These are phyloP conservation scores for Sebastes iracundus DNA, from an alignment of 2,797 vertebrate genomes.

Conservation along the genomic window DNA sequence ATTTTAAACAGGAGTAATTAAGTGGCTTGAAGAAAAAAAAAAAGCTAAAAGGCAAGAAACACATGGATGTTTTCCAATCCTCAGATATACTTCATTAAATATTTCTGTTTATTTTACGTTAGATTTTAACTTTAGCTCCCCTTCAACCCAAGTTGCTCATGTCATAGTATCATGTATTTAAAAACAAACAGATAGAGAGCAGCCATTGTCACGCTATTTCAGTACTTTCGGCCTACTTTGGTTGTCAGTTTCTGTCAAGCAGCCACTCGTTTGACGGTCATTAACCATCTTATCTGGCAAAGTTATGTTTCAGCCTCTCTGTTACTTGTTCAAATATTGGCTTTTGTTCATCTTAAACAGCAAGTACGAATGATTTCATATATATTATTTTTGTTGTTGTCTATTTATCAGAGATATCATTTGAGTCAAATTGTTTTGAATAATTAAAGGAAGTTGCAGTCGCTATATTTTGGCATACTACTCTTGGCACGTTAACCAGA, in stretches of 20 bases:
- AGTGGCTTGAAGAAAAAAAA: neutral
- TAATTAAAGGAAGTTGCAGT: too few species aligned
- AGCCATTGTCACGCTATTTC: neutral
- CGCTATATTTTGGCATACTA: too few species aligned
- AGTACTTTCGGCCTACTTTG: neutral
- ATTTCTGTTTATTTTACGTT: neutral
- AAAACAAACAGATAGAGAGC: neutral
- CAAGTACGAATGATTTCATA: neutral
- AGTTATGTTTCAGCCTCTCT: neutral
- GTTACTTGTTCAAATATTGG: slow-evolving; percentile 11
- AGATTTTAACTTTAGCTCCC: neutral
- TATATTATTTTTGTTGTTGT: neutral
- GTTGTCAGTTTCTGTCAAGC: slow-evolving; percentile 12
- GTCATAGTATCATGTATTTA: neutral
- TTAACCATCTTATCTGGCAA: slow-evolving; percentile 25
- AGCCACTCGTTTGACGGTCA: neutral
- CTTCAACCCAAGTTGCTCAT: neutral
- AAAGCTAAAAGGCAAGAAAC: slow-evolving; percentile 6
- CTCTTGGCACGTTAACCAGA: too few species aligned
- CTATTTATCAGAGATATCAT: neutral
- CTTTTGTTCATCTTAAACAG: slow-evolving; percentile 4
- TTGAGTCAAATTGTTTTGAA: neutral
- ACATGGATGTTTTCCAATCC: neutral
- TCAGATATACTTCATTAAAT: neutral
- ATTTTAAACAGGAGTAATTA: slow-evolving; percentile 46